These are phyloP conservation scores for Cyclura pinguis DNA, from an alignment of 2,797 vertebrate genomes.

Conservation along the genomic window DNA sequence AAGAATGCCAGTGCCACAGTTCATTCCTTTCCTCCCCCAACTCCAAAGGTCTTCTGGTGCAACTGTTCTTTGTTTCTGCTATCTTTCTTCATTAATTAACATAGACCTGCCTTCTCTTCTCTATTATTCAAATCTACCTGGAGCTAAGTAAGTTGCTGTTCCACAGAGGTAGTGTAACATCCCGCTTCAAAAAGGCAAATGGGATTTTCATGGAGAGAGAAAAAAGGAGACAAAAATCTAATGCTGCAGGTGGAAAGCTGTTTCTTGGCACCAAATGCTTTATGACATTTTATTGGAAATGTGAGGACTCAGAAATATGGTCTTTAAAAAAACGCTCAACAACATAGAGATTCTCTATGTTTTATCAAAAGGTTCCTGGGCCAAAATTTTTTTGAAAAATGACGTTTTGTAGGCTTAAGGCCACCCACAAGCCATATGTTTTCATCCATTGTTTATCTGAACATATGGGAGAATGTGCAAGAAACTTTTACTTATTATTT, in stretches of 20 bases:
- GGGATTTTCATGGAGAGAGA: background rate
- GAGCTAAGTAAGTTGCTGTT: background rate
- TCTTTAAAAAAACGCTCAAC: background rate
- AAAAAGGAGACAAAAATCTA: background rate
- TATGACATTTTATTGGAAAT: background rate
- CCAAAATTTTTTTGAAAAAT: background rate
- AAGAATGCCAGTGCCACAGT: background rate
- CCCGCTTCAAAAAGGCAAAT: background rate
- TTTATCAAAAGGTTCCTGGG: background rate
- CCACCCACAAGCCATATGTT: conserved; percentile 25
- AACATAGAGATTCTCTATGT: background rate
- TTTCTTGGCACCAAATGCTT: background rate
- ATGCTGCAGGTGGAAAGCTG: background rate
- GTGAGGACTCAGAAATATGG: background rate
- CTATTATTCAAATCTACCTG: background rate
- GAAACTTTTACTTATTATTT: conserved; percentile 1
- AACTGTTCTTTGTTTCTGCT: background rate
- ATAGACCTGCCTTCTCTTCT: background rate
- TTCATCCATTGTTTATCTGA: conserved; percentile 16
- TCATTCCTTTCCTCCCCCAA: too few relatives aligned
- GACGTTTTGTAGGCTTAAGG: background rate
- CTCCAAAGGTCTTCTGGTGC: background rate
- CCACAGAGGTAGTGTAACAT: background rate
- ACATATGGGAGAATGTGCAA: background rate
- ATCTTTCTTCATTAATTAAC: background rate